Base-by-base conservation (phyloP, 2,888 invertebrate genomes). In the Mythimna lalbum region DNA sequence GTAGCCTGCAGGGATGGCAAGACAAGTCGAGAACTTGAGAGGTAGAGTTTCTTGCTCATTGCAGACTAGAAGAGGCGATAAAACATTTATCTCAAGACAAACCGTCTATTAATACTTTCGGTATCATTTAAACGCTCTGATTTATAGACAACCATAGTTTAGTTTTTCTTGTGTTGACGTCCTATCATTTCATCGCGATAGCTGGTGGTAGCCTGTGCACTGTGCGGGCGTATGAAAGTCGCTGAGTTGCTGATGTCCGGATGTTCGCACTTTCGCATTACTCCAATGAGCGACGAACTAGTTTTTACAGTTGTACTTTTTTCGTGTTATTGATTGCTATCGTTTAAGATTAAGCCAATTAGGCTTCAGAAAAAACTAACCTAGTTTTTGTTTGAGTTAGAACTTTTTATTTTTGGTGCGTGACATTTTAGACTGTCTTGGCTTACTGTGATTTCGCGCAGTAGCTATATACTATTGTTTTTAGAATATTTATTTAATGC, bases 211-310 rank as follows among this genome's bases (percentile, higher is more conserved):
- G 17, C 23, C 23, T 10, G n/a, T n/a, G 19, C 19, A 31, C 2
- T 10, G 56, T 59, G n/a, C n/a, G n/a, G n/a, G n/a, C 43, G 53
- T 66, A 55, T 62, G 65, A 67, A 81, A 73, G 64, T 62, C 19
- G 7, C 43, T 43, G 39, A 73, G 62, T 62, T 10, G 10, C 50
- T 50, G 52, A 62, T 69, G 69, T 64, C 59, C 71, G 63, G 71
- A 74, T 71, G 70, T 71, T 69, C 56, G 60, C 64, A 69, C 59
- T 78, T 71, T 69, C 65, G 66, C 59, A 62, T 36, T 57, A 64
- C 62, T 77, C 14, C 59, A 31, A 53, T 64, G 53, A 53, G 49
- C n/a, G 56, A n/a, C 31, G 50, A 64, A 67, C 64, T 65, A 66
- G 64, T 63, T 80, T 77, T 67, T 73, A 59, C 57, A 53, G 63